Percentiles rank a stretch among this genome's conserved stretches.
These are phyloP conservation scores for Uloborus plumipes DNA, from an alignment of 2,888 invertebrate genomes.

Conservation along the genomic window DNA sequence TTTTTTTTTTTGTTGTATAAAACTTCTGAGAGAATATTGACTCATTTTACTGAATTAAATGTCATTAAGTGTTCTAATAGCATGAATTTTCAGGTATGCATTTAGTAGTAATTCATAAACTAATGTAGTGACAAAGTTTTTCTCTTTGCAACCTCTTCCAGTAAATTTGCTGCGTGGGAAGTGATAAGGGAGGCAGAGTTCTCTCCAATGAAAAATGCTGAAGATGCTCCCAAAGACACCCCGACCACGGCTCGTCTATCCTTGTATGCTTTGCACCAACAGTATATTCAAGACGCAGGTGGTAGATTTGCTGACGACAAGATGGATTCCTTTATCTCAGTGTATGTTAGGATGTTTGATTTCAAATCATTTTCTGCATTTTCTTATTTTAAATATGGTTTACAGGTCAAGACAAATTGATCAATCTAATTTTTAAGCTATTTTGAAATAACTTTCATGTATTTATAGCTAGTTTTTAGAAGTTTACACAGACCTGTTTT, in stretches of 20 bases:
- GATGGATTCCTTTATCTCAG: constrained; percentile 66
- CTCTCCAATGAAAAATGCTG: constrained; percentile 95
- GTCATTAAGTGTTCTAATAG: too few relatives aligned
- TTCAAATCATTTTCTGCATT: constrained; percentile 70
- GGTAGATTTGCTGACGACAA: constrained; percentile 76
- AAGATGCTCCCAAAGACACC: constrained; percentile 87
- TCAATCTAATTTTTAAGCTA: too few relatives aligned
- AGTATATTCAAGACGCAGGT: constrained; percentile 85
- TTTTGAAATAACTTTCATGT: too few relatives aligned
- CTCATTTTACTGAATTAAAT: too few relatives aligned
- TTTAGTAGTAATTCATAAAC: neutral
- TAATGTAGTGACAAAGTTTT: neutral
- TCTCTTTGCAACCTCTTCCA: constrained; percentile 64
- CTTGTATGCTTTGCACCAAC: constrained; percentile 71
- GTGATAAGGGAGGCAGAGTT: constrained; percentile 93
- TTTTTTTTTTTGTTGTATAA: too few relatives aligned
- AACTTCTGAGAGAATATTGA: too few relatives aligned
- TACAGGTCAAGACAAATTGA: too few relatives aligned
- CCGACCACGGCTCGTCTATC: constrained; percentile 83
- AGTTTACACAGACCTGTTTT: too few relatives aligned
- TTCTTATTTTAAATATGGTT: neutral
- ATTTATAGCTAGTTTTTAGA: too few relatives aligned
- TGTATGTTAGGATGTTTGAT: constrained; percentile 66
- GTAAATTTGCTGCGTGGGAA: constrained; percentile 92
- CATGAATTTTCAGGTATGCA: too few relatives aligned